Evolutionary conservation across 2,113 vertebrate genomes (phyloP), one percentile per base, ranked within the genome.

Genomic region (Ceyx margarethae): DNA sequence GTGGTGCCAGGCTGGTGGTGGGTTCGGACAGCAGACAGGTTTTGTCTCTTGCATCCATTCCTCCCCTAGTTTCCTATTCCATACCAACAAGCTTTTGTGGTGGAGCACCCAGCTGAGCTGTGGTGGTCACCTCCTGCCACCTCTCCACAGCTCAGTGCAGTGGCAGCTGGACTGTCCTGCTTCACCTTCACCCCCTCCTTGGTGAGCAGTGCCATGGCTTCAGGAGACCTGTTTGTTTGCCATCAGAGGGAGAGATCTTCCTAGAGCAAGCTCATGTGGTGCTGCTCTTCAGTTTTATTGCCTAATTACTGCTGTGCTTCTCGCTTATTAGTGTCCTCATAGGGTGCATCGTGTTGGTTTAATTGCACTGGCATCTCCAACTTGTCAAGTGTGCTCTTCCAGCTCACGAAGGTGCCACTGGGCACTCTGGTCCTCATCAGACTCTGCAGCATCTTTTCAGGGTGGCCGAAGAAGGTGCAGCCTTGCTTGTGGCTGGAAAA

Each of bases 91-190:
- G 45, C 13, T 64, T 42, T 58, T 17, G 3, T 53, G 48, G 31
- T 43, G 43, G 67, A 35, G 48, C 31, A 19, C 16, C 66, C 51
- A 28, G 19, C 22, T 10, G 28, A 46, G 75, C 2, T 29, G 35
- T 37, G 42, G 7, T 28, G 17, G 5, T 58, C 23, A 3, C 15
- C 45, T 28, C 2, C 0, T 1, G 15, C 29, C 16, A 3, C 12
- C 54, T 26, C 20, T 51, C 29, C 51, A 2, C 0, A 37, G 37
- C 10, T 37, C 37, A 37, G 37, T 37, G 37, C 37, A 4, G 12
- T 33, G 64, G 12, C 1, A 3, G 48, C 56, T 3, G 0, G 23
- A 29, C 9, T 2, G 21, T 16, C 64, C 57, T 18, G 20, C 6
- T 62, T 53, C 35, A 37, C 60, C 80, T 58, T 62, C 74, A 37